A percentile compares a stretch with the other conserved stretches of the same genome.
These are phyloP conservation scores for Perithous albicinctus DNA, from an alignment of 2,888 invertebrate genomes.

Conservation along the genomic window DNA sequence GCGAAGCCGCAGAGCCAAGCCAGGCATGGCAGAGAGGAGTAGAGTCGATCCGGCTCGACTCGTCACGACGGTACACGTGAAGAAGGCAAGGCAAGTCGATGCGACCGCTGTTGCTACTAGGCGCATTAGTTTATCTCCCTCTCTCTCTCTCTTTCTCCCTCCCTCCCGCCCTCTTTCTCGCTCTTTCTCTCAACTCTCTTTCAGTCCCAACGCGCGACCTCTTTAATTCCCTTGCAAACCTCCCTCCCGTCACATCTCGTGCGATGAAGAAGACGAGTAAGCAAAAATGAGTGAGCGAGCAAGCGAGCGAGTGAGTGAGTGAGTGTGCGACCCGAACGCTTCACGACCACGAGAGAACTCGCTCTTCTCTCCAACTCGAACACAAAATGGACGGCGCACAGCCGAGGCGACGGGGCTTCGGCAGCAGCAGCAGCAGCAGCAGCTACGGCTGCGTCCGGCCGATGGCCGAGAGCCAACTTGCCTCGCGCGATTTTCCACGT, in stretches of 20 bases:
- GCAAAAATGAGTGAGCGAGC: too few species aligned
- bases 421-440: conserved; percentile 27
- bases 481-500: conserved; percentile 65
- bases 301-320: conserved; percentile 1
- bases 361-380: conserved; percentile 40
- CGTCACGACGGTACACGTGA: conserved; percentile 24
- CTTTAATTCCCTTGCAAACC: conserved; percentile 37
- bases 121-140: conserved; percentile 19
- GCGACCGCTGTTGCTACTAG: conserved; percentile 17
- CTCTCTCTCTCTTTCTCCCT: conserved; percentile 27
- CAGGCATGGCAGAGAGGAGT: conserved; percentile 13
- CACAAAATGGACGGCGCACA: conserved; percentile 62
- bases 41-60: conserved; percentile 38
- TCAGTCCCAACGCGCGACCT: conserved; percentile 26
- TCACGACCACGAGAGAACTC: conserved; percentile 13
- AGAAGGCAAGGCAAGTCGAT: conserved; percentile 13
- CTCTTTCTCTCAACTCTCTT: neutral
- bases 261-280: conserved; percentile 4
- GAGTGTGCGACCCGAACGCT: conserved; percentile 8
- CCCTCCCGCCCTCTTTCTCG: too few species aligned
- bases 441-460: conserved; percentile 39
- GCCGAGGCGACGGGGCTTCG: conserved; percentile 35
- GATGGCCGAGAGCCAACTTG: conserved; percentile 65
- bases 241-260: conserved; percentile 17
- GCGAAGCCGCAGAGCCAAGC: conserved; percentile 3